phyloP scores from a whole-genome alignment of 2,888 invertebrate genomes.

The Nemurella pictetii region DNA sequence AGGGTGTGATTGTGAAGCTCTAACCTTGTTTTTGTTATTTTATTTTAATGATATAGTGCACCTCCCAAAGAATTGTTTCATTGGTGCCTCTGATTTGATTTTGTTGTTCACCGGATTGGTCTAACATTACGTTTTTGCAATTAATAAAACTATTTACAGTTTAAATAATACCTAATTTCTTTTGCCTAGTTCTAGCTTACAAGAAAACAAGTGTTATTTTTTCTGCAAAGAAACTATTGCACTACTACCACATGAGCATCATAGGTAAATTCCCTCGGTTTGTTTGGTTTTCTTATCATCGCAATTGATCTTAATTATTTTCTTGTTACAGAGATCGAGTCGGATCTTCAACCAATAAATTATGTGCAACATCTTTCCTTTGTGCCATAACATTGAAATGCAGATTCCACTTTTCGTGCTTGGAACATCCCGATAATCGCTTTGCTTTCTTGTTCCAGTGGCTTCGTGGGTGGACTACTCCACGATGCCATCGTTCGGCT shows the following conservation, averaged over 20 bases:
- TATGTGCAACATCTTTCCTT: too few species aligned
- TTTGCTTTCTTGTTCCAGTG: background rate
- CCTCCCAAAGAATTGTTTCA: background rate
- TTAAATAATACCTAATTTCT: too few species aligned
- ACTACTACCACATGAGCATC: too few species aligned
- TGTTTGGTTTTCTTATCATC: background rate
- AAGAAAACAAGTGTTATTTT: background rate
- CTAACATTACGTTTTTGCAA: slow-evolving; percentile 12
- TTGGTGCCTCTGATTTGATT: background rate
- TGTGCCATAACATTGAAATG: background rate
- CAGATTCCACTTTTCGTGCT: background rate
- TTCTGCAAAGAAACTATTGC: background rate
- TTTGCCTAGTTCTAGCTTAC: background rate
- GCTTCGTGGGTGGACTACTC: background rate
- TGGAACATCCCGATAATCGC: background rate
- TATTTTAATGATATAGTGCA: background rate
- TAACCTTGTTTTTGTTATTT: background rate
- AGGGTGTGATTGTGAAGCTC: background rate
- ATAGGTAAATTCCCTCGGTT: background rate
- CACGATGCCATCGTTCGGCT: background rate
- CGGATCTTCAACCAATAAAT: too few species aligned
- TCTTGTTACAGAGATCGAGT: background rate
- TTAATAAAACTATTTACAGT: background rate
- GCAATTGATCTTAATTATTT: background rate
- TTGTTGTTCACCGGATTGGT: background rate